Evolutionary conservation across 2,113 vertebrate genomes (phyloP), one percentile per base, ranked within the genome.

Genomic region (Phalacrocorax carbo): DNA sequence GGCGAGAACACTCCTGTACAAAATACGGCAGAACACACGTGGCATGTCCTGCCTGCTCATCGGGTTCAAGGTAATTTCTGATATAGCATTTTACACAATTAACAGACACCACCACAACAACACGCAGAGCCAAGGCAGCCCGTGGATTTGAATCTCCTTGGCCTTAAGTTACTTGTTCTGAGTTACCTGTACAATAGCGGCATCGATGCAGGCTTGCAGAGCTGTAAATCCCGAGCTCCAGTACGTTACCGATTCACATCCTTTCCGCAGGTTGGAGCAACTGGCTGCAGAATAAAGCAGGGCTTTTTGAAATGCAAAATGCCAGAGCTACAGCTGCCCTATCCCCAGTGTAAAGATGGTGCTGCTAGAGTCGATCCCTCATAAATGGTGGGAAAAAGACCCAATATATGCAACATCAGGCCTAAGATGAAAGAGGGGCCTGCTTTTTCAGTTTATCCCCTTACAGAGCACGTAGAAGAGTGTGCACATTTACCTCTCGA

Each of bases 161-260:
- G 18, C 18, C 46, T 32, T 8, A 15, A 1, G 16, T 12, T 7
- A 3, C 48, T 55, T 68, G 22, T 36, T 29, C 44, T 20, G 58
- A 46, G 64, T 97, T 95, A 99, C 99, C 99, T 99, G 98, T 82
- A 99, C 99, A 90, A 99, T 99, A 38, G 99, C 98, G 15, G 99
- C 98, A 44, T 99, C 98, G 7, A 99, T 99, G 55, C 98, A 97
- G 25, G 99, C 98, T 93, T 99, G 99, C 34, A 99, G 98, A 34
- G 98, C 98, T 3, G 97, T 96, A 81, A 99, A 99, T 3, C 99
- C 99, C 0, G 99, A 99, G 81, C 98, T 98, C 99, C 99, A 99
- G 97, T 99, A 99, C 7, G 98, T 98, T 25, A 99, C 98, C 0
- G 99, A 99, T 72, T 98, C 98, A 42, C 99, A 99, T 2, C 96